Evolutionary conservation across 2,888 invertebrate genomes (phyloP), one percentile per base, ranked within the genome.

Genomic region (Pantelozetes paolii): DNA sequence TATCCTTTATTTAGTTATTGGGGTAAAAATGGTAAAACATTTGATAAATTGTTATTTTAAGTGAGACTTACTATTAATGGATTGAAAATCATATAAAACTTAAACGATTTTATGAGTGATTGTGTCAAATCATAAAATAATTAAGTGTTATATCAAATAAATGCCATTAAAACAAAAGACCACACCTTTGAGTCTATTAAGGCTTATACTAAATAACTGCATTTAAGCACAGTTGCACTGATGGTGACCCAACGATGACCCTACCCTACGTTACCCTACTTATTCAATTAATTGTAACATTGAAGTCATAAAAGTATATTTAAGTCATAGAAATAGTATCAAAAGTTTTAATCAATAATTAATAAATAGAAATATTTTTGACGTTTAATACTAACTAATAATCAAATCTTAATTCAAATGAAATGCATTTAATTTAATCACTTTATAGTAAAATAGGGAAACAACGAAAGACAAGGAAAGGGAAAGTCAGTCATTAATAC

Each of bases 211-310:
- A n/a, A n/a, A n/a, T n/a, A n/a, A n/a, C n/a, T n/a, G n/a, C n/a
- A n/a, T n/a, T 36, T 8, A 8, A 36, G 36, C 36, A 36, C 36
- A 5, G 36, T n/a, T n/a, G 36, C 6, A 8, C 9, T 36, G 36
- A 36, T 36, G 36, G 36, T 36, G 36, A n/a, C n/a, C n/a, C n/a
- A n/a, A n/a, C n/a, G n/a, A 36, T 36, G 36, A 36, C 36, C 36
- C 30, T 32, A 64, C 64, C 64, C 13, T 64, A n/a, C n/a, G n/a
- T n/a, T n/a, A 64, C 64, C 64, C 64, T 20, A 64, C n/a, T 18
- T 64, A 64, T 1, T 32, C 64, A 64, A 32, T 32, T n/a, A 32
- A 36, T 36, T 64, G 64, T n/a, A 32, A 64, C 64, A 64, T 36
- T 36, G 36, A 64, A 36, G 64, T 36, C 20, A 64, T 64, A 36